A percentile compares a stretch with the other conserved stretches of the same genome.
These are phyloP conservation scores for Aurelia sp. DNA, from an alignment of 30 jellyfish, hydroid and myxozoan genomes.

Conservation along the genomic window DNA sequence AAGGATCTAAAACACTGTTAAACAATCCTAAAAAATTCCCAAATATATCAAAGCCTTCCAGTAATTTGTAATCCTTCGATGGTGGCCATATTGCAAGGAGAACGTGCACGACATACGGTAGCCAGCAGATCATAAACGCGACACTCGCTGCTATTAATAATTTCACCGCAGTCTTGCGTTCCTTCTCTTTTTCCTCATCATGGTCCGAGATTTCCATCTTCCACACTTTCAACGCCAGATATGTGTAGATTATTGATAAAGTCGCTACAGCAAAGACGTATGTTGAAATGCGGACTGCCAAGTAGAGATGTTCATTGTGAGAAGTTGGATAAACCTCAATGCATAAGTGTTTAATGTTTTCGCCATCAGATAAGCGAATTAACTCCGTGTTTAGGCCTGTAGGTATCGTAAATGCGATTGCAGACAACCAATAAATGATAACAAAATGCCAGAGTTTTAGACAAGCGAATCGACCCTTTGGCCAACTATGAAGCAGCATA, in stretches of 20 bases:
- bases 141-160: slow-evolving; percentile 51
- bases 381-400: slow-evolving; percentile 48
- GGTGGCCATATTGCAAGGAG: slow-evolving; percentile 63
- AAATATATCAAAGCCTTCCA: slow-evolving; percentile 50
- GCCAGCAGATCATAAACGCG: slow-evolving; percentile 51
- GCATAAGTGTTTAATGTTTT: slow-evolving; percentile 42
- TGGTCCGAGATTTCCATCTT: slow-evolving; percentile 29
- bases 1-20: slow-evolving; percentile 70
- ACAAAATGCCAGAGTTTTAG: slow-evolving; percentile 32
- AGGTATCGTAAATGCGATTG: slow-evolving; percentile 51
- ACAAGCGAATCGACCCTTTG: background rate
- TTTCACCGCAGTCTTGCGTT: slow-evolving; percentile 56
- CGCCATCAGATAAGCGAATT: slow-evolving; percentile 18
- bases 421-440: slow-evolving; percentile 42
- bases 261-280: slow-evolving; percentile 33
- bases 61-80: slow-evolving; percentile 23
- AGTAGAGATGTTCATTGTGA: slow-evolving; percentile 13
- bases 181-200: slow-evolving; percentile 22
- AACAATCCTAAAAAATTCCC: slow-evolving; percentile 57
- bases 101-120: slow-evolving; percentile 54
- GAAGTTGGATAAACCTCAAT: slow-evolving; percentile 44
- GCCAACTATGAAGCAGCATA: slow-evolving; percentile 7
- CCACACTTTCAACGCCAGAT: slow-evolving; percentile 37
- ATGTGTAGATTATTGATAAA: slow-evolving; percentile 24
- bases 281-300: slow-evolving; percentile 53